Percentiles rank a stretch among this genome's conserved stretches.
Conservation (phyloP, 2,797 vertebrate genomes). For the Spinus pinus region DNA sequence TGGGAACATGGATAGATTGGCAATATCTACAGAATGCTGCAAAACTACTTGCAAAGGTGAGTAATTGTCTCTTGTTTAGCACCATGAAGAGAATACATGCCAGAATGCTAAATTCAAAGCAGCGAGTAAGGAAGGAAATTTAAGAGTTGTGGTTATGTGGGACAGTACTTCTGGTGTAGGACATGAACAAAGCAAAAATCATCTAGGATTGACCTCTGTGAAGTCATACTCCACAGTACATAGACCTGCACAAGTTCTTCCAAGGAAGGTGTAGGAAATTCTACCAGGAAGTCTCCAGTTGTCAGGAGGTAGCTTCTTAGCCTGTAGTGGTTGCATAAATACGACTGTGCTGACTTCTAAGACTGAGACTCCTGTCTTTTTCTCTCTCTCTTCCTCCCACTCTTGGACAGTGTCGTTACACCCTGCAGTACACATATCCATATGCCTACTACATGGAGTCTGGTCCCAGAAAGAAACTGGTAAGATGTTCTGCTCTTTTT, state of each 20-base stretch:
- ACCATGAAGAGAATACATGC: not conserved
- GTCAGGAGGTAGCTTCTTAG: not conserved
- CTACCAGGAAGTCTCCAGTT: not conserved
- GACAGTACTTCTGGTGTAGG: not conserved
- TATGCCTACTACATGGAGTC: conserved; percentile 99
- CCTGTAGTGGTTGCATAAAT: not conserved
- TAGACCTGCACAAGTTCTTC: not conserved
- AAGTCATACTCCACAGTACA: not conserved
- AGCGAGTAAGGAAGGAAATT: not conserved
- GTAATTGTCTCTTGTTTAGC: not conserved
- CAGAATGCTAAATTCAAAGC: not conserved
- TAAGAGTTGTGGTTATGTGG: not conserved
- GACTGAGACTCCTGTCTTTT: conserved; percentile 12
- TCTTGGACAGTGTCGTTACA: conserved; percentile 91
- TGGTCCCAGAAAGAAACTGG: conserved; percentile 96
- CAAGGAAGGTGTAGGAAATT: not conserved
- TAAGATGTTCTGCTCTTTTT: conserved; percentile 71
- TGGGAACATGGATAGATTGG: conserved; percentile 99
- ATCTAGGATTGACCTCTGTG: not conserved
- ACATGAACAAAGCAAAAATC: not conserved
- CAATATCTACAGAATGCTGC: conserved; percentile 99
- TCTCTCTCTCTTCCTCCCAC: not conserved
- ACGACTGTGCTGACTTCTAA: not conserved
- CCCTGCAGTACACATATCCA: conserved; percentile 97
- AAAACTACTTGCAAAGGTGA: conserved; percentile 96